A percentile compares a stretch with the other conserved stretches of the same genome.
Conservation (phyloP, 1,140 invertebrate species). For the Potamilus streckersoni region DNA sequence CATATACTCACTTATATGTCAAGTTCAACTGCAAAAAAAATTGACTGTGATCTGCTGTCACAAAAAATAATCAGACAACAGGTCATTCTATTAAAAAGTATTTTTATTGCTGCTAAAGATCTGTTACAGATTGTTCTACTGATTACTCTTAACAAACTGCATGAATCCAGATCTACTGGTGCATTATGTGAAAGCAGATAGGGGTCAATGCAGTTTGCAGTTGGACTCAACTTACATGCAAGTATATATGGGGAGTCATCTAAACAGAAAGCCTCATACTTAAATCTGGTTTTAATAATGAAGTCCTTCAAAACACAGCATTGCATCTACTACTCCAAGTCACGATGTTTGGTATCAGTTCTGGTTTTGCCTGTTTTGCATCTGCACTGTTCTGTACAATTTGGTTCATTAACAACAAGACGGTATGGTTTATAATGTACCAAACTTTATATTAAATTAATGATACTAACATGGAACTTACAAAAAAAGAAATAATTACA, state of each 20-base stretch:
- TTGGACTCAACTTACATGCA: constrained; percentile 2
- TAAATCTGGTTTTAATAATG: no score
- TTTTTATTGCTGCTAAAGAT: constrained; percentile 27
- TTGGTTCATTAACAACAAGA: no score
- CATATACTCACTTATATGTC: no score
- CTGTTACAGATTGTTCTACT: constrained; percentile 62
- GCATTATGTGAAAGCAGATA: constrained; percentile 1
- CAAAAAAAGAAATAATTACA: no score
- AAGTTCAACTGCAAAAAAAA: no score
- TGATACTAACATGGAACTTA: constrained; percentile 51
- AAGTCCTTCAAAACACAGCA: no score
- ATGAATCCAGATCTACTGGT: constrained; percentile 44
- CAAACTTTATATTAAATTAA: constrained; percentile 6
- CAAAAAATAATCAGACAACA: background rate
- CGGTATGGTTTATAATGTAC: no score
- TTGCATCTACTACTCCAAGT: no score
- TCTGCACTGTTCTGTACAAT: no score
- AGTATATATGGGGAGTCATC: constrained; percentile 18
- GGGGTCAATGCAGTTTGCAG: background rate
- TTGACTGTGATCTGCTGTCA: no score
- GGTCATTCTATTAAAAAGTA: background rate
- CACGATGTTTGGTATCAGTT: no score
- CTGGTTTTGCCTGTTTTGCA: no score
- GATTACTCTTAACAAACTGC: constrained; percentile 60
- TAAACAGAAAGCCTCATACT: constrained; percentile 17